phyloP scores from a whole-genome alignment of 2,113 vertebrate genomes.

The Desmodus rotundus region DNA sequence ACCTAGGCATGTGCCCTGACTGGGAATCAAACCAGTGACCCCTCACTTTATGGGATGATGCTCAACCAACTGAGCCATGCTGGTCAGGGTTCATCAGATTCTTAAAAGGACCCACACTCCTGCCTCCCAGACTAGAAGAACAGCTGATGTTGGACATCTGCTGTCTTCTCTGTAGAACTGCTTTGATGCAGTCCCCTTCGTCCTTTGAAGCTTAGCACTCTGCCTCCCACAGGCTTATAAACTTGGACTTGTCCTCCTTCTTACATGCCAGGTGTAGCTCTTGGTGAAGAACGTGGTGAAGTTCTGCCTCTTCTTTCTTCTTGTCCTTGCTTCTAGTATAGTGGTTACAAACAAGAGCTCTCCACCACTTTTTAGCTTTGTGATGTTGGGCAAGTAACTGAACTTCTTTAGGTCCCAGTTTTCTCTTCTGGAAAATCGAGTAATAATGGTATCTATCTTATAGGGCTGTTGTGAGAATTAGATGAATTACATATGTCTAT shows the following conservation, averaged over 20 bases:
- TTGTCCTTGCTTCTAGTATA: neutral
- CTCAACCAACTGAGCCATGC: too few species aligned
- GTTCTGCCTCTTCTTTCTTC: neutral
- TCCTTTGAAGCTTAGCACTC: neutral
- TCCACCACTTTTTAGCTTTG: neutral
- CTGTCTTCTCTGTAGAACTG: neutral
- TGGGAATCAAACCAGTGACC: too few species aligned
- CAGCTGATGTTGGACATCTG: accelerated
- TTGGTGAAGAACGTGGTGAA: neutral
- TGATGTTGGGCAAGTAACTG: neutral
- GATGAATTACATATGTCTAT: neutral
- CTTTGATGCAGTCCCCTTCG: neutral
- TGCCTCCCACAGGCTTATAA: neutral
- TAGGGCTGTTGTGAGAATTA: neutral
- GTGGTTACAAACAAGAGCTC: neutral
- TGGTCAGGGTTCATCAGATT: neutral
- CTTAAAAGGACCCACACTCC: neutral
- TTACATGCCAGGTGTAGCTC: neutral
- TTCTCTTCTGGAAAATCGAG: neutral
- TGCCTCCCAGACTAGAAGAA: neutral
- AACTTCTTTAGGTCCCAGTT: neutral
- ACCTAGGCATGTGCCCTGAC: too few species aligned
- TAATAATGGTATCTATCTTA: neutral
- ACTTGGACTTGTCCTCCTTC: neutral
- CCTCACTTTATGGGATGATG: too few species aligned